phyloP scores from a whole-genome alignment of 2,797 vertebrate genomes.

The Onychomys leucogaster region DNA sequence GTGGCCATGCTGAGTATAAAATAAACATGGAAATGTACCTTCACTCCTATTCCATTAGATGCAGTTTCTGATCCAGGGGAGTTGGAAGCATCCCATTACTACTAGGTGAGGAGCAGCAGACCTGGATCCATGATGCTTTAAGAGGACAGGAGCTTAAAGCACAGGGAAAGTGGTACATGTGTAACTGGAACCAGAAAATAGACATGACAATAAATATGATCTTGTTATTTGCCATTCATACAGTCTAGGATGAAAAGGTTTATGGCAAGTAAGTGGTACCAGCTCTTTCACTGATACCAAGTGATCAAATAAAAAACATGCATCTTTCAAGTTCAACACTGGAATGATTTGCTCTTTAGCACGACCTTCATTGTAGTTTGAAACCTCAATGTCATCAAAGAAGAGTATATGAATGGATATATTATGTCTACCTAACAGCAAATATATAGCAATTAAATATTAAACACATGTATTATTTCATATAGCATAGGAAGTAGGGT shows the following conservation, averaged over 20 bases:
- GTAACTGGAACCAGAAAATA: neutral
- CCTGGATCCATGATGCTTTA: neutral
- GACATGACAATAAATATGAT: neutral
- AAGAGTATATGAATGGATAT: neutral
- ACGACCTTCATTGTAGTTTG: slow-evolving; percentile 12
- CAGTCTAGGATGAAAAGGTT: slow-evolving; percentile 6
- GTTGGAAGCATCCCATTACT: neutral
- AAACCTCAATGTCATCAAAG: slow-evolving; percentile 40
- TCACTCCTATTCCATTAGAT: neutral
- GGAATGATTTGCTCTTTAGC: neutral
- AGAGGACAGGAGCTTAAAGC: neutral
- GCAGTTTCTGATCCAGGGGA: neutral
- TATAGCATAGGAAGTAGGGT: neutral
- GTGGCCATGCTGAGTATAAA: neutral
- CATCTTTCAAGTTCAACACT: slow-evolving; percentile 49
- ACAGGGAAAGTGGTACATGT: neutral
- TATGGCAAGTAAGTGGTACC: neutral
- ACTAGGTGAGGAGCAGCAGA: neutral
- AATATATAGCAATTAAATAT: neutral
- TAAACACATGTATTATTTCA: neutral
- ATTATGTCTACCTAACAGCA: slow-evolving; percentile 6
- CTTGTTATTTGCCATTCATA: slow-evolving; percentile 18
- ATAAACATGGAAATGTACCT: neutral
- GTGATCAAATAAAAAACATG: neutral
- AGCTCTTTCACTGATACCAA: neutral